These are phyloP conservation scores for Leucopsar rothschildi DNA, from an alignment of 2,113 vertebrate genomes.

Conservation along the genomic window DNA sequence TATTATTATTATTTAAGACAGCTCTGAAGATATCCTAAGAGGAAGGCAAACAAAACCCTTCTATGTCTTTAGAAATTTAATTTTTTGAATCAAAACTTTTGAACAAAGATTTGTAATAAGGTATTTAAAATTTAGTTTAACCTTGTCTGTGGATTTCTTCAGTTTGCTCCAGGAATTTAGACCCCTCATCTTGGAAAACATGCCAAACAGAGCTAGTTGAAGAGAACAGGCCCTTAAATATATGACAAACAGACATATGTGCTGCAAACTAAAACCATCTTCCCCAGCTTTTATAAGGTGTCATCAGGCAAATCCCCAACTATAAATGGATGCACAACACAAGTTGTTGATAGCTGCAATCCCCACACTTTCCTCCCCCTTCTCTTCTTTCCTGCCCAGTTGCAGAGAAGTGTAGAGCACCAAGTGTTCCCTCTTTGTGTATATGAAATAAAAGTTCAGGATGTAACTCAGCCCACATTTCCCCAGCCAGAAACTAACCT, in stretches of 20 bases:
- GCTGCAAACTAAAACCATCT: neutral
- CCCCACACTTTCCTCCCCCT: neutral
- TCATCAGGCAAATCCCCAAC: neutral
- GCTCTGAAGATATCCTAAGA: neutral
- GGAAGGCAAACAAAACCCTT: neutral
- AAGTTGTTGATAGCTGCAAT: neutral
- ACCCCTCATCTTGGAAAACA: neutral
- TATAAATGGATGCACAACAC: neutral
- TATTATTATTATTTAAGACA: neutral
- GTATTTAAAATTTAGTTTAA: neutral
- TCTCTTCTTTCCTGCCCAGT: neutral
- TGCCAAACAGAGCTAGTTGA: neutral
- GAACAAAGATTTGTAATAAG: neutral
- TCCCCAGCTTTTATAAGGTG: neutral
- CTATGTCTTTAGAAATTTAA: neutral
- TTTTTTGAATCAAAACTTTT: neutral
- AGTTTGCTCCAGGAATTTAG: neutral
- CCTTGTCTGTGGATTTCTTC: neutral
- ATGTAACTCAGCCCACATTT: neutral
- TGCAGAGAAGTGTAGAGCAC: neutral
- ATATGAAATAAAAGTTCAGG: neutral
- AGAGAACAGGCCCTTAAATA: rapidly evolving
- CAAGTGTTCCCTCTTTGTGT: neutral
- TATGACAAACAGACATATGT: neutral
- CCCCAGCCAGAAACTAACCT: neutral